Evolutionary conservation across 2,888 invertebrate species (phyloP).

Genomic region (Hyposoter dolosus): DNA sequence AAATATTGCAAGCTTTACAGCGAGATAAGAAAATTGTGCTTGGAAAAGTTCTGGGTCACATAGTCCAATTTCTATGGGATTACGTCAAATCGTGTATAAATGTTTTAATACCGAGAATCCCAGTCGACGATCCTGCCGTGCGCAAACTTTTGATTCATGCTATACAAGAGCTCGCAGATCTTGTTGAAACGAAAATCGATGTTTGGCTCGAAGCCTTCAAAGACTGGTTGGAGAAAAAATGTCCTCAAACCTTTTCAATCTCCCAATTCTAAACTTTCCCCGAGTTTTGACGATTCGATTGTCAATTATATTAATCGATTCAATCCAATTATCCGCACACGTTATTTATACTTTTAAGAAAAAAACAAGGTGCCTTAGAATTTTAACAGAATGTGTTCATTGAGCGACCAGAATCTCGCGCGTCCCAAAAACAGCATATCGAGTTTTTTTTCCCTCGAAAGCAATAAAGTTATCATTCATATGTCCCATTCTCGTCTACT

Average conservation of each 20-base stretch:
- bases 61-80: constrained; percentile 65
- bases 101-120: not conserved
- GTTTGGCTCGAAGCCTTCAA: constrained; percentile 57
- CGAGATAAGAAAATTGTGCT: constrained; percentile 4
- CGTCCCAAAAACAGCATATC: not conserved
- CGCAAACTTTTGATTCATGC: constrained; percentile 18
- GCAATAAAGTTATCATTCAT: not conserved
- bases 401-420: not conserved
- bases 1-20: constrained; percentile 39
- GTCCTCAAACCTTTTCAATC: not conserved
- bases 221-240: constrained; percentile 56
- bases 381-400: not conserved
- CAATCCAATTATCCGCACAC: not conserved
- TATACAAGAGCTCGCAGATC: constrained; percentile 20
- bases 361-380: constrained; percentile 37
- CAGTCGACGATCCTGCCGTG: constrained; percentile 30
- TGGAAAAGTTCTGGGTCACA: constrained; percentile 43
- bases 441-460: not conserved
- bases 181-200: constrained; percentile 33
- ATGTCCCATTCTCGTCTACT: not conserved
- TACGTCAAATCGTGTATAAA: constrained; percentile 48
- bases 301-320: not conserved
- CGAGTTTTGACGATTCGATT: not conserved
- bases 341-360: not conserved
- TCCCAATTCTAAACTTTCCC: not conserved